A percentile compares a stretch with the other conserved stretches of the same genome.
phyloP scores from a whole-genome alignment of 2,113 vertebrate genomes.

The Salminus brasiliensis region DNA sequence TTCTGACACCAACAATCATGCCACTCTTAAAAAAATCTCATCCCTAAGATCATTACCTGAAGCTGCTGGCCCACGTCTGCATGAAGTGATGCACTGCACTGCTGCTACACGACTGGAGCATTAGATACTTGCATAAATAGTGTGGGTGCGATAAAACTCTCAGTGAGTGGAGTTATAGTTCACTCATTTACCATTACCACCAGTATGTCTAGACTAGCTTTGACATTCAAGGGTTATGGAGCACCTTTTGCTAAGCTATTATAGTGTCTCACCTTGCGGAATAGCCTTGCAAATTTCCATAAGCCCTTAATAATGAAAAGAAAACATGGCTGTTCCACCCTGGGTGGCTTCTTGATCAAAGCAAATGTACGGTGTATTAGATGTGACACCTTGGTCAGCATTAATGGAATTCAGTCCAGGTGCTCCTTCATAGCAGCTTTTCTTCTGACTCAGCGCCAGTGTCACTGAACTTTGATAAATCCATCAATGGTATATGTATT shows the following conservation, averaged over 20 bases:
- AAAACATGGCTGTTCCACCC: slow-evolving; percentile 32
- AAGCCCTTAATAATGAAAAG: slow-evolving; percentile 48
- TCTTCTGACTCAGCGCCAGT: slow-evolving; percentile 26
- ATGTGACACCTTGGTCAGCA: slow-evolving; percentile 28
- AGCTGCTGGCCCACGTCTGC: too few species aligned
- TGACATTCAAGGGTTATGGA: slow-evolving; percentile 9
- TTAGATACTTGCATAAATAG: too few species aligned
- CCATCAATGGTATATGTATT: neutral
- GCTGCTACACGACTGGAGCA: too few species aligned
- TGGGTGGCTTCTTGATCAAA: slow-evolving; percentile 46
- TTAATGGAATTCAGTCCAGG: slow-evolving; percentile 43
- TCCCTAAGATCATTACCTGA: too few species aligned
- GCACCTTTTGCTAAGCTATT: slow-evolving; percentile 15
- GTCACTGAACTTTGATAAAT: slow-evolving; percentile 9
- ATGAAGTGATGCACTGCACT: too few species aligned
- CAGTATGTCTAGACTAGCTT: neutral
- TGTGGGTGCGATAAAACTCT: too few species aligned
- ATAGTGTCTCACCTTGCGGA: slow-evolving; percentile 30
- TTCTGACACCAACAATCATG: too few species aligned
- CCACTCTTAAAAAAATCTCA: too few species aligned
- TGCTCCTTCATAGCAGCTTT: slow-evolving; percentile 38
- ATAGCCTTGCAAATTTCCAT: slow-evolving; percentile 44
- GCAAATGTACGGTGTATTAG: slow-evolving; percentile 33
- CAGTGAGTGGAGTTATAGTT: too few species aligned
- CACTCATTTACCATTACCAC: too few species aligned